These are phyloP conservation scores for Nesogale talazaci DNA, from an alignment of 2,113 vertebrate species.

Conservation along the genomic window DNA sequence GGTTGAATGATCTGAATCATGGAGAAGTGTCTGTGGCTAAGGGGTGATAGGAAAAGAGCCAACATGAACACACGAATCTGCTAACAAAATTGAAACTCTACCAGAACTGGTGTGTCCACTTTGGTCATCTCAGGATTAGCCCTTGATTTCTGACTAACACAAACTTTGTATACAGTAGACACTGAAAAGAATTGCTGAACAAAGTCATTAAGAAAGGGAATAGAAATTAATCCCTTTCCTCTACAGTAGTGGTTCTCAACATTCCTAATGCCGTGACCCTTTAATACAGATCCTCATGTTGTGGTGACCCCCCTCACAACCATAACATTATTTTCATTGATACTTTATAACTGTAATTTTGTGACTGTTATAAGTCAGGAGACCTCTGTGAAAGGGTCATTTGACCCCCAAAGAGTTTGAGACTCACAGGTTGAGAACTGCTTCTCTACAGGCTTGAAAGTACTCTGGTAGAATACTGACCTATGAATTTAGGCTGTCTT, in stretches of 20 bases:
- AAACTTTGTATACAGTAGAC: neutral
- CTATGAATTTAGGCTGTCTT: fast-evolving
- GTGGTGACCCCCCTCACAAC: no score
- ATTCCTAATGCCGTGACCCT: no score
- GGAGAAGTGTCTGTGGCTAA: slow-evolving; percentile 1
- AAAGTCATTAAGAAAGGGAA: neutral
- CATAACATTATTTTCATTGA: no score
- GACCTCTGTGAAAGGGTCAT: no score
- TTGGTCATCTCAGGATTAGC: neutral
- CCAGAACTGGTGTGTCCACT: neutral
- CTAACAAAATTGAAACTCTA: neutral
- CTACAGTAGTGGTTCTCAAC: no score
- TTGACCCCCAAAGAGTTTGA: no score
- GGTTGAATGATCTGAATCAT: neutral
- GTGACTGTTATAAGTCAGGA: no score
- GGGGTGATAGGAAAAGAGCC: neutral
- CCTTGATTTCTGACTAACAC: neutral
- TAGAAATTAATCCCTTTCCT: neutral
- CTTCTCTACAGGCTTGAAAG: no score
- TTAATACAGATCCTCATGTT: no score
- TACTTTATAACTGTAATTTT: no score
- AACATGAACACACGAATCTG: neutral
- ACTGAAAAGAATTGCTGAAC: no score
- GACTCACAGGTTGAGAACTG: no score
- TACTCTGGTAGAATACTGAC: neutral